A percentile compares a stretch with the other conserved stretches of the same genome.
Evolutionary conservation across 1,140 invertebrate genomes (phyloP).

Genomic region (Pachyrhynchus sulphureomaculatus): DNA sequence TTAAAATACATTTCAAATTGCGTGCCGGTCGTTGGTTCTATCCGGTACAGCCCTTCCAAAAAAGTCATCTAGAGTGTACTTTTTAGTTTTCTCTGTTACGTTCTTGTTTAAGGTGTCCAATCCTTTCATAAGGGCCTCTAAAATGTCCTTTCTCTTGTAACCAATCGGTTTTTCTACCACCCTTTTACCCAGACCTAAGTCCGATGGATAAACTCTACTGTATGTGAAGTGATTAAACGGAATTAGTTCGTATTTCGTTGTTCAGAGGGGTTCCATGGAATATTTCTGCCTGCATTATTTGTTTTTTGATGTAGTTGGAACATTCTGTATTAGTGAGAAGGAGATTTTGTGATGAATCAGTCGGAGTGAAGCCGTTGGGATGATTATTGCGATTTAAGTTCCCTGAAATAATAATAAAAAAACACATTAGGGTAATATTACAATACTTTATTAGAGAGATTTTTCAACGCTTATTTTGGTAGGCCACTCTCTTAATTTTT

Average conservation of each 20-base stretch:
- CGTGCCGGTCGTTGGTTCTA: slow-evolving; percentile 72
- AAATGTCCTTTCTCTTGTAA: slow-evolving; percentile 71
- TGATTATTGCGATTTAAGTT: slow-evolving; percentile 17
- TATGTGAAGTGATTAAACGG: slow-evolving; percentile 80
- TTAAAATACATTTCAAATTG: slow-evolving; percentile 80
- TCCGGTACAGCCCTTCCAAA: slow-evolving; percentile 74
- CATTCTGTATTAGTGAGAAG: slow-evolving; percentile 53
- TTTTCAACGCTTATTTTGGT: too few relatives aligned
- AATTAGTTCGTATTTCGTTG: slow-evolving; percentile 80
- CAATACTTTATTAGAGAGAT: too few relatives aligned
- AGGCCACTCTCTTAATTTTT: too few relatives aligned
- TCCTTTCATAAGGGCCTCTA: slow-evolving; percentile 66
- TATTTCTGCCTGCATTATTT: slow-evolving; percentile 67
- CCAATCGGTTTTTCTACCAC: slow-evolving; percentile 83
- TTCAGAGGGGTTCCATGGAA: slow-evolving; percentile 66
- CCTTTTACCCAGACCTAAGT: slow-evolving; percentile 74
- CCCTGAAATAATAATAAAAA: slow-evolving; percentile 36
- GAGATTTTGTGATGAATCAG: slow-evolving; percentile 15
- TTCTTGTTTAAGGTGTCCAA: slow-evolving; percentile 70
- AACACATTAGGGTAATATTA: too few relatives aligned
- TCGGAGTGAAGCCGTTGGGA: too few relatives aligned
- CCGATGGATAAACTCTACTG: slow-evolving; percentile 71
- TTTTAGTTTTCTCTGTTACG: slow-evolving; percentile 52
- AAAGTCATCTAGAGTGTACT: slow-evolving; percentile 72
- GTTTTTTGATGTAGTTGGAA: slow-evolving; percentile 59